Percentiles rank a stretch among this genome's conserved stretches.
These are phyloP conservation scores for Lepidochrysops patricia DNA, from an alignment of 2,888 invertebrate species.

Conservation along the genomic window DNA sequence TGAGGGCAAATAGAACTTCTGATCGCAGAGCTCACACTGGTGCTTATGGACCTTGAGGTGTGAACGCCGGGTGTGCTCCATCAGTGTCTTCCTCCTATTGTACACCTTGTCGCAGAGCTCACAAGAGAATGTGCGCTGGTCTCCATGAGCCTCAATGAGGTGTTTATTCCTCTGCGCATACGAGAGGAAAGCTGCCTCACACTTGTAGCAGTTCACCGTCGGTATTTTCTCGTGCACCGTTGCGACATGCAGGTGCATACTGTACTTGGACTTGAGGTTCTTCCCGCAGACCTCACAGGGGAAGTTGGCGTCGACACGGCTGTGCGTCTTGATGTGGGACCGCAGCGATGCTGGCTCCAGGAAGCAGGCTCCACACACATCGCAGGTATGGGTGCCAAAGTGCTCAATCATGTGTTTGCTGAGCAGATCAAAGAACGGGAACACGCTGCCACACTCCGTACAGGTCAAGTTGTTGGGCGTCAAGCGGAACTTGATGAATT, in stretches of 20 bases:
- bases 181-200: conserved; percentile 51
- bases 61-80: conserved; percentile 53
- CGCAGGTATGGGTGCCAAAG: conserved; percentile 55
- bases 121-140: conserved; percentile 54
- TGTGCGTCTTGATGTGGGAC: conserved; percentile 58
- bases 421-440: conserved; percentile 51
- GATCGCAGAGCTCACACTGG: conserved; percentile 58
- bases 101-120: conserved; percentile 57
- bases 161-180: conserved; percentile 52
- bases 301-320: conserved; percentile 58
- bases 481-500: conserved; percentile 52
- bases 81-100: conserved; percentile 50
- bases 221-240: conserved; percentile 60
- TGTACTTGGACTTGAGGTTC: conserved; percentile 54
- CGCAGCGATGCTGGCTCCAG: conserved; percentile 55
- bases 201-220: conserved; percentile 56
- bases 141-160: conserved; percentile 55
- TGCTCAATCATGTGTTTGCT: conserved; percentile 60
- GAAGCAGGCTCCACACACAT: conserved; percentile 62
- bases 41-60: conserved; percentile 56
- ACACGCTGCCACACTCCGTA: conserved; percentile 49
- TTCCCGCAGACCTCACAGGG: conserved; percentile 69
- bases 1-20: conserved; percentile 59
- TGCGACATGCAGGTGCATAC: conserved; percentile 48
- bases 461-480: conserved; percentile 47